A percentile compares a stretch with the other conserved stretches of the same genome.
These are phyloP conservation scores for Pseudorhombus dupliciocellatus DNA, from an alignment of 2,113 vertebrate genomes.

Conservation along the genomic window DNA sequence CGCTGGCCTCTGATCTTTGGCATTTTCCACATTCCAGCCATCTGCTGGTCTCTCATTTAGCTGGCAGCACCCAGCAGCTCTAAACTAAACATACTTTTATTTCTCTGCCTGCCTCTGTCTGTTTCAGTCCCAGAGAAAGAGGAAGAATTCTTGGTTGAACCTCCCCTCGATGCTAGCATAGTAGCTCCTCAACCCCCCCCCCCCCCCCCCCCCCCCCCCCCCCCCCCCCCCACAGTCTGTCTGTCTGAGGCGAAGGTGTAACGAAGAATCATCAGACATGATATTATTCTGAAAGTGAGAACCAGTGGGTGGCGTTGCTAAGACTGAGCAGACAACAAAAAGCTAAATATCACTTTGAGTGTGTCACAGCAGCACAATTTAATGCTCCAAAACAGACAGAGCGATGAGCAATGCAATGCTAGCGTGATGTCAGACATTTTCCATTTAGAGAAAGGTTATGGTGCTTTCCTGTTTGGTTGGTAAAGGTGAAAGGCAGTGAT, in stretches of 20 bases:
- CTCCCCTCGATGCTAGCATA: not conserved
- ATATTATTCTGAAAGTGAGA: conserved; percentile 59
- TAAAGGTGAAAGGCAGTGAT: conserved; percentile 39
- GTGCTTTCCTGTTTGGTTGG: conserved; percentile 38
- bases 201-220: no score
- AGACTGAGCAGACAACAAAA: not conserved
- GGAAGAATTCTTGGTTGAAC: not conserved
- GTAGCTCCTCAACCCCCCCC: not conserved
- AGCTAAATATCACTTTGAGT: conserved; percentile 10
- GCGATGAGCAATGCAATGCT: conserved; percentile 28
- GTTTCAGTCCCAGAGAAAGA: conserved; percentile 10
- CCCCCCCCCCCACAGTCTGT: not conserved
- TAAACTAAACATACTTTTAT: conserved; percentile 48
- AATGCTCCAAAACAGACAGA: not conserved
- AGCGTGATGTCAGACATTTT: conserved; percentile 48
- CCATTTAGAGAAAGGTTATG: conserved; percentile 39
- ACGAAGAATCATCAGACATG: not conserved
- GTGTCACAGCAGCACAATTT: not conserved
- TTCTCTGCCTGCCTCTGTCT: conserved; percentile 13
- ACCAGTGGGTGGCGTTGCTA: conserved; percentile 15
- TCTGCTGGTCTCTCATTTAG: conserved; percentile 72
- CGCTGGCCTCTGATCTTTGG: conserved; percentile 68
- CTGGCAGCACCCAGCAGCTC: conserved; percentile 49
- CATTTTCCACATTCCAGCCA: conserved; percentile 76
- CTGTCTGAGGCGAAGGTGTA: not conserved